Evolutionary conservation across 2,888 invertebrate genomes (phyloP), one percentile per base, ranked within the genome.

Genomic region (Amphipyra tragopoginis): DNA sequence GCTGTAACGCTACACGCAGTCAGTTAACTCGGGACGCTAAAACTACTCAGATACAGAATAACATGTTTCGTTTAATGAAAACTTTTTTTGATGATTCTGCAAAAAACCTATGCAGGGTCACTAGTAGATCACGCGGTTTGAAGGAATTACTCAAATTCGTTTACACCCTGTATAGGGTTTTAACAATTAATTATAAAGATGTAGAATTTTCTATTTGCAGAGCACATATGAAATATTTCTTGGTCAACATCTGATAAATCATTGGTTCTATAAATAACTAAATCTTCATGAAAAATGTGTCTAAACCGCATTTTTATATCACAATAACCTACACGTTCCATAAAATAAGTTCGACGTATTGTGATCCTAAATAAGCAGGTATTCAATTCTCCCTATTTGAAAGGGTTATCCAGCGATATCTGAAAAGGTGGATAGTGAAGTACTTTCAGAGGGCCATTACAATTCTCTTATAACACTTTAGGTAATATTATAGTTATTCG

Each of bases 291-390:
- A 26, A 45, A 62, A 48, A 10, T 2, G 44, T 51, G 11, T 34
- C 11, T 42, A 0, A 14, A 9, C 38, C 52, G 49, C 13, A 54
- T 62, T 58, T 55, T 58, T 14, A 34, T 57, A 34, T 36, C 15
- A 57, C 34, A 64, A 57, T 64, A 55, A 13, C 34, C 34, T 45
- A 45, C 39, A 49, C 56, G 29, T 49, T 52, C 51, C 15, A 53
- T 39, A 42, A 49, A 66, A 75, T 57, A 64, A 70, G 55, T 63
- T 55, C 36, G 57, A 64, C 47, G 58, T 61, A 66, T 61, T 57
- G 56, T 66, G 49, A 58, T 65, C 62, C 57, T 56, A 55, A 63
- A 65, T 75, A 75, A 75, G 59, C 54, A 76, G 61, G 60, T 71
- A 66, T 71, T 77, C 74, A 60, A 68, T 77, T 63, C 36, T 48